Percentiles rank a stretch among this genome's conserved stretches.
Evolutionary conservation across 2,113 vertebrate genomes (phyloP).

Genomic region (Rhombomys opimus): DNA sequence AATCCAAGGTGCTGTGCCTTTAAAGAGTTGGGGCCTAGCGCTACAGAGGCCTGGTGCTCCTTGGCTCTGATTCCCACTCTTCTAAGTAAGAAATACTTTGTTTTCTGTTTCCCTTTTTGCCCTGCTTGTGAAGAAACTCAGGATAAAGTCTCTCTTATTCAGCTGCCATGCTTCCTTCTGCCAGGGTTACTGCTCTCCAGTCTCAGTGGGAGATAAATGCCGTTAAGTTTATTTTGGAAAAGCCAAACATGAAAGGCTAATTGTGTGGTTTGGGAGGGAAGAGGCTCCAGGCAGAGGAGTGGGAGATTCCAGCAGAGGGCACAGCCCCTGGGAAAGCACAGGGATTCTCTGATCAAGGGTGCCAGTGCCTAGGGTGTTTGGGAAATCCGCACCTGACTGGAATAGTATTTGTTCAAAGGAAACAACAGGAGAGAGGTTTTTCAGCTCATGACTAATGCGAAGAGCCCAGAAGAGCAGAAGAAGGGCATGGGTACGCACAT

Average conservation of each 20-base stretch:
- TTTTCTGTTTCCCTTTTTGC: neutral
- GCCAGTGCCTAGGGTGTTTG: neutral
- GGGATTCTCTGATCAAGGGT: neutral
- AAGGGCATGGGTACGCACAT: neutral
- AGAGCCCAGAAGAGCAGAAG: conserved; percentile 3
- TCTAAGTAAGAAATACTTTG: neutral
- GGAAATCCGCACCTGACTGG: neutral
- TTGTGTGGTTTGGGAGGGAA: neutral
- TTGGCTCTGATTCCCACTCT: neutral
- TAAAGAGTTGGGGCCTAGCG: neutral
- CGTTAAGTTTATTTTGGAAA: conserved; percentile 29
- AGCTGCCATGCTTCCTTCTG: neutral
- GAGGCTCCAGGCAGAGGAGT: neutral
- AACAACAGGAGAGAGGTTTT: neutral
- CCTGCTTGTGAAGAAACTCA: neutral
- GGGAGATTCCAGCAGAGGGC: neutral
- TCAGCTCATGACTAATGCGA: neutral
- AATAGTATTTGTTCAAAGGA: conserved; percentile 19
- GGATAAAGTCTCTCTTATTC: neutral
- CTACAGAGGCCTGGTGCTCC: neutral
- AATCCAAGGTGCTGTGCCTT: neutral
- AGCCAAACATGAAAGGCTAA: neutral
- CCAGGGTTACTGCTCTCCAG: neutral
- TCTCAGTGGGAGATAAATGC: neutral
- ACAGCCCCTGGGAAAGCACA: neutral